phyloP scores from a whole-genome alignment of 2,888 invertebrate genomes.

The Pogonocherus hispidulus region DNA sequence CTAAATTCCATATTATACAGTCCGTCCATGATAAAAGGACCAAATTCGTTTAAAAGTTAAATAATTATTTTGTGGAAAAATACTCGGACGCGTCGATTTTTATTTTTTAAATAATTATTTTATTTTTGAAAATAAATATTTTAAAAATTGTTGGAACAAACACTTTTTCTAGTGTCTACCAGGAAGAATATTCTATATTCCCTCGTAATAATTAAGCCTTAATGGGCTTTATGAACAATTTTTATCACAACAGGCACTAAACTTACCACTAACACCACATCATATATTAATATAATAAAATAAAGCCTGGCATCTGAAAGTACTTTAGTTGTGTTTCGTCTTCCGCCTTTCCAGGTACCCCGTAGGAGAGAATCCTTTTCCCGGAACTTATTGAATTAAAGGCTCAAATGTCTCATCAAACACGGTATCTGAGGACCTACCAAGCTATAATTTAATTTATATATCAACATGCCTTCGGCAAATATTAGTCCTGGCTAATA shows the following conservation, averaged over 20 bases:
- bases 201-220: no score
- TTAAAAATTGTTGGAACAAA: no score
- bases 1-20: no score
- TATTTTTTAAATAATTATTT: no score
- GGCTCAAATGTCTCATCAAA: slow-evolving; percentile 50
- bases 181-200: no score
- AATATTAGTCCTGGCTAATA: slow-evolving; percentile 38
- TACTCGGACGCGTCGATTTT: no score
- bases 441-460: slow-evolving; percentile 45
- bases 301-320: neutral
- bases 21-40: no score
- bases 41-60: no score
- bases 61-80: no score
- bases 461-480: slow-evolving; percentile 43
- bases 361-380: slow-evolving; percentile 32
- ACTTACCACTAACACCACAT: neutral
- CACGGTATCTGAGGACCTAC: slow-evolving; percentile 38
- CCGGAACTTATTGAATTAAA: slow-evolving; percentile 46
- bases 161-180: no score
- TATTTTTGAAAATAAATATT: no score
- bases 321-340: slow-evolving; percentile 8
- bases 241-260: neutral
- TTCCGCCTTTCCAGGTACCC: slow-evolving; percentile 16
- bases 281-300: neutral
- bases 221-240: no score